A percentile compares a stretch with the other conserved stretches of the same genome.
phyloP scores from a whole-genome alignment of 2,888 invertebrate genomes.

The Nomada fucata region DNA sequence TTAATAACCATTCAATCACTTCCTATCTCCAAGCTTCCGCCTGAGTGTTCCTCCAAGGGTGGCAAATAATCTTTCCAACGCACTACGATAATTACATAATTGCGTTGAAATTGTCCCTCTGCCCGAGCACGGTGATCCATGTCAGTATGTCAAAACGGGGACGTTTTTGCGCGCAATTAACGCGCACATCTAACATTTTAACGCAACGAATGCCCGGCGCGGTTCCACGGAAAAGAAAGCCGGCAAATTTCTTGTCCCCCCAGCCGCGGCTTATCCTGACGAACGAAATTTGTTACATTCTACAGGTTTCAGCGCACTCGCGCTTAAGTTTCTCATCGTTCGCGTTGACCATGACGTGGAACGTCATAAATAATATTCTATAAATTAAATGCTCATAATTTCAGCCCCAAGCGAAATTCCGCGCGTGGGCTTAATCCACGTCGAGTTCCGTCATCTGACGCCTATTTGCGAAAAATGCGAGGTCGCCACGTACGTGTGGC shows the following conservation, averaged over 20 bases:
- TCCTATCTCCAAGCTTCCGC: not conserved
- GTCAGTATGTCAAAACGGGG: conserved; percentile 24
- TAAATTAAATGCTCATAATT: conserved; percentile 40
- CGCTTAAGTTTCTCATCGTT: not conserved
- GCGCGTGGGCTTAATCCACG: not conserved
- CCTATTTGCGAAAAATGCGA: not conserved
- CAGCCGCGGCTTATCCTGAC: conserved; percentile 1
- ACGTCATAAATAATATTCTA: conserved; percentile 41
- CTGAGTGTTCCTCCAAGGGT: conserved; percentile 23
- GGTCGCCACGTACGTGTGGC: not conserved
- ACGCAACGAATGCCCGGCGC: conserved; percentile 1
- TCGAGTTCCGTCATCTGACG: not conserved
- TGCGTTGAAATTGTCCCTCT: conserved; percentile 31
- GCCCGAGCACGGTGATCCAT: conserved; percentile 29
- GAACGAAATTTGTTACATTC: conserved; percentile 36
- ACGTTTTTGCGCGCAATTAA: conserved; percentile 40
- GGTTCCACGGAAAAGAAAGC: not conserved
- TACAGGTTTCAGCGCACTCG: conserved; percentile 6
- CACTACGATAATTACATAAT: conserved; percentile 32
- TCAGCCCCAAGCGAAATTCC: conserved; percentile 23
- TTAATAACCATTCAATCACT: no score
- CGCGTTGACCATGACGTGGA: conserved; percentile 6
- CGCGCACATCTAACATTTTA: conserved; percentile 10
- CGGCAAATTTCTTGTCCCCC: conserved; percentile 5
- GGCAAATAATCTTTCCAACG: conserved; percentile 23